Percentiles rank a stretch among this genome's conserved stretches.
Evolutionary conservation across 2,113 vertebrate species (phyloP).

Genomic region (Labrus mixtus): DNA sequence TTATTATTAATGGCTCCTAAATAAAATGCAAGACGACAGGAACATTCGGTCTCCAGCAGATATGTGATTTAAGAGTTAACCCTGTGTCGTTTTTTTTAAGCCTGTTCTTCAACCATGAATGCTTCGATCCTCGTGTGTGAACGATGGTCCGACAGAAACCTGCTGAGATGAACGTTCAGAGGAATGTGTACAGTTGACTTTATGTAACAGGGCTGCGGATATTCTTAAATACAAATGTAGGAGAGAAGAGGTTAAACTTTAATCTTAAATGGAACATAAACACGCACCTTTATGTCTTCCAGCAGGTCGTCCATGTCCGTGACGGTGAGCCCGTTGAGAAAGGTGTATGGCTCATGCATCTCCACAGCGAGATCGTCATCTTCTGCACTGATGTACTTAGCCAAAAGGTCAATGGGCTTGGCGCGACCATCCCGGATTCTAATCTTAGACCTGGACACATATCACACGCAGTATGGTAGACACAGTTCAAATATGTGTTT

Average conservation of each 20-base stretch:
- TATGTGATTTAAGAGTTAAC: constrained; percentile 49
- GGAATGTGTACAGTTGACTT: constrained; percentile 19
- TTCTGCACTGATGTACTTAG: constrained; percentile 97
- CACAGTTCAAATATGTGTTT: no score
- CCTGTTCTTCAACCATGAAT: no score
- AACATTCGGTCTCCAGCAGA: constrained; percentile 57
- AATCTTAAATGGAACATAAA: background rate
- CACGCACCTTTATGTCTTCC: constrained; percentile 94
- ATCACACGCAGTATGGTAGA: background rate
- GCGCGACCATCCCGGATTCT: constrained; percentile 94
- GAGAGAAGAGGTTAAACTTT: background rate
- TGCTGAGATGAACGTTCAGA: background rate
- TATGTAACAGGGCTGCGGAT: constrained; percentile 10
- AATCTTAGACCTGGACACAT: constrained; percentile 90
- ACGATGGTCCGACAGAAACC: background rate
- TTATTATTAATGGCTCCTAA: constrained; percentile 1
- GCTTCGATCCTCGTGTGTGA: background rate
- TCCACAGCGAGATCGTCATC: constrained; percentile 96
- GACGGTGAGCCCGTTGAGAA: constrained; percentile 93
- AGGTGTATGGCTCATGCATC: constrained; percentile 98
- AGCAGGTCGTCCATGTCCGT: constrained; percentile 98
- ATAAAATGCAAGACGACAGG: constrained; percentile 8
- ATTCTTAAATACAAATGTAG: constrained; percentile 3
- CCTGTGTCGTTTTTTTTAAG: constrained; percentile 24
- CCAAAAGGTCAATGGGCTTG: constrained; percentile 95